Percentiles rank a stretch among this genome's conserved stretches.
These are phyloP conservation scores for Megamerina dolium DNA, from an alignment of 2,888 invertebrate genomes.

Conservation along the genomic window DNA sequence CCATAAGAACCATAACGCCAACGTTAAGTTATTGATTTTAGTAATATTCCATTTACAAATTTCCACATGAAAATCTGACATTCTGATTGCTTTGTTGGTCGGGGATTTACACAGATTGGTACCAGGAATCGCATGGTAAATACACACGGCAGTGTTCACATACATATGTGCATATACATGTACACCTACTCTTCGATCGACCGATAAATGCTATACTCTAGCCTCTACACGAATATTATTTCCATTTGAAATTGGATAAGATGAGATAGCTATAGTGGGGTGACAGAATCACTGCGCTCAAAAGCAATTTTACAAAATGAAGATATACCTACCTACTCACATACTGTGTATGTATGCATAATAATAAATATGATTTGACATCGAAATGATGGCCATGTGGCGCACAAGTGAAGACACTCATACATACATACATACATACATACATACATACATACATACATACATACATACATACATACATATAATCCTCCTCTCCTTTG, in stretches of 20 bases:
- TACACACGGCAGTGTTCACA: constrained; percentile 16
- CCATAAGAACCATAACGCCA: no score
- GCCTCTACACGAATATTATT: no score
- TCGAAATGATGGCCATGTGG: constrained; percentile 17
- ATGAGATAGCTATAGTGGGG: background rate
- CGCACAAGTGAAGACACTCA: background rate
- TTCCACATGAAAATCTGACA: constrained; percentile 34
- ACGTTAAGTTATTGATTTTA: no score
- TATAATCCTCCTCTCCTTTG: no score
- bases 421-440: no score
- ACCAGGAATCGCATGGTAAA: background rate
- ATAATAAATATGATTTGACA: constrained; percentile 45
- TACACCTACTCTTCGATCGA: no score
- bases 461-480: background rate
- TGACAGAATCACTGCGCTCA: constrained; percentile 24
- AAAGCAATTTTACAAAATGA: constrained; percentile 42
- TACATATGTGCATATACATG: constrained; percentile 4
- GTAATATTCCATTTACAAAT: constrained; percentile 39
- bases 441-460: background rate
- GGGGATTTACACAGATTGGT: constrained; percentile 27
- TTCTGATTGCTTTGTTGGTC: constrained; percentile 35
- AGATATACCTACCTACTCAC: no score
- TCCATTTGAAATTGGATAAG: no score
- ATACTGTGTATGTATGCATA: no score
- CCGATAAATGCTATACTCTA: no score